Conservation (phyloP, 1,140 invertebrate genomes). For the Drosophila oshimai region DNA sequence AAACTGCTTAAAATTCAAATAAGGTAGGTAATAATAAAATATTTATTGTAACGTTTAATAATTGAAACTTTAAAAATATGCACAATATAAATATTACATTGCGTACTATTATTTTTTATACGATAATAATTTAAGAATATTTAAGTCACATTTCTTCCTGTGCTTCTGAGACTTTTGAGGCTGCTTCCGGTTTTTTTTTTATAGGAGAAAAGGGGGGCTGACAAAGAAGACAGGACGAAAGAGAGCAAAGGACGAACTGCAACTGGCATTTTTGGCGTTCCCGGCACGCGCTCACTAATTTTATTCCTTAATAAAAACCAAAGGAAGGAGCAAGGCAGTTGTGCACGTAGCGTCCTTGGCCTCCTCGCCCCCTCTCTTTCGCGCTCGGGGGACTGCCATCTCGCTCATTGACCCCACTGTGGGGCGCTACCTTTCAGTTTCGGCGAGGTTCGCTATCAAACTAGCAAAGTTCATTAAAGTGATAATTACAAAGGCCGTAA, state of each 20-base stretch:
- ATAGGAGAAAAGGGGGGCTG: background rate
- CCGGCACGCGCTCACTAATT: conserved; percentile 76
- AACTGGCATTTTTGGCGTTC: conserved; percentile 60
- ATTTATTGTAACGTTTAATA: no score
- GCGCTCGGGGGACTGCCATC: background rate
- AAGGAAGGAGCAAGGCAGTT: conserved; percentile 10
- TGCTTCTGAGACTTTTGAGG: background rate
- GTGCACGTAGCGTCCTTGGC: conserved; percentile 20
- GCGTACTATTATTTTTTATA: no score
- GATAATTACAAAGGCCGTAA: conserved; percentile 75
- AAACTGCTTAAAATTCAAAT: no score
- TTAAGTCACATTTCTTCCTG: conserved; percentile 8
- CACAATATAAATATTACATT: no score
- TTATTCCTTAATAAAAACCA: conserved; percentile 78
- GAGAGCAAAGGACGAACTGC: conserved; percentile 11
- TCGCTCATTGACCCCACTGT: conserved; percentile 26
- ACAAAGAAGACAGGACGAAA: background rate
- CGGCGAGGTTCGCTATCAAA: conserved; percentile 56
- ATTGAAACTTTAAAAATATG: no score
- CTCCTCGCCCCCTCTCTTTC: background rate
- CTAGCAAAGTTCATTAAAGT: conserved; percentile 79
- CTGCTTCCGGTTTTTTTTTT: conserved; percentile 12
- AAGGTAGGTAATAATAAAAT: no score
- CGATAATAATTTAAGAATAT: no score
- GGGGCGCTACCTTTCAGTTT: conserved; percentile 30